Conservation (phyloP, 2,888 invertebrate genomes). For the Schizotus pectinicornis region DNA sequence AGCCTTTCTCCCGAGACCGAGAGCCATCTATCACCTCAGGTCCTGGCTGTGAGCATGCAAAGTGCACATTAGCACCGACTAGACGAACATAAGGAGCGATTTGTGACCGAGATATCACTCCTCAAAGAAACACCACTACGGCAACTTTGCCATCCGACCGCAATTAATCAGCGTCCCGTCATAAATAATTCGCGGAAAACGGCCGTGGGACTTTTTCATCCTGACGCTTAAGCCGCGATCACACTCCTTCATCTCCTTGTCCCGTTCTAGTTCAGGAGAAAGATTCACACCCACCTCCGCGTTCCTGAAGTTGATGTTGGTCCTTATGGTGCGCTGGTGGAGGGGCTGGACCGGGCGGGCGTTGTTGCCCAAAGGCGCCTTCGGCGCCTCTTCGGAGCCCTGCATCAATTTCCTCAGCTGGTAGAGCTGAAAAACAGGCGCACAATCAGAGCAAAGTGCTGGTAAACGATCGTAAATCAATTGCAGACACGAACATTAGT, state of each 20-base stretch:
- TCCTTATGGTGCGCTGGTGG: conserved; percentile 92
- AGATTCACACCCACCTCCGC: conserved; percentile 46
- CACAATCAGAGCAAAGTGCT: conserved; percentile 4
- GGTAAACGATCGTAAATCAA: neutral
- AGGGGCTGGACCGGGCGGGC: conserved; percentile 91
- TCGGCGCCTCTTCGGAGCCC: conserved; percentile 83
- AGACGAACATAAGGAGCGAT: conserved; percentile 44
- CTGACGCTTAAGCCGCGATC: neutral
- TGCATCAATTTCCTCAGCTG: conserved; percentile 88
- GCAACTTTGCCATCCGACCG: neutral
- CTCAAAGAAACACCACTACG: conserved; percentile 21
- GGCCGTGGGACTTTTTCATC: conserved; percentile 3
- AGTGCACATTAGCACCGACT: conserved; percentile 51
- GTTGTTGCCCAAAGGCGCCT: conserved; percentile 93
- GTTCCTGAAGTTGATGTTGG: conserved; percentile 95
- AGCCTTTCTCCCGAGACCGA: conserved; percentile 41
- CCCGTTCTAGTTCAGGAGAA: neutral
- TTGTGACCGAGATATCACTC: conserved; percentile 39
- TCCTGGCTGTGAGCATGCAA: conserved; percentile 47
- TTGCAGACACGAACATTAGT: conserved; percentile 1
- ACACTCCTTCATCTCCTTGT: neutral
- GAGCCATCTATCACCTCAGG: conserved; percentile 43
- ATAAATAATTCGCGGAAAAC: conserved; percentile 7
- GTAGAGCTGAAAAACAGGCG: conserved; percentile 72
- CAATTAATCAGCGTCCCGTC: conserved; percentile 11